Evolutionary conservation across 2,797 vertebrate genomes (phyloP), one percentile per base, ranked within the genome.

Genomic region (Pachyuromys duprasi): DNA sequence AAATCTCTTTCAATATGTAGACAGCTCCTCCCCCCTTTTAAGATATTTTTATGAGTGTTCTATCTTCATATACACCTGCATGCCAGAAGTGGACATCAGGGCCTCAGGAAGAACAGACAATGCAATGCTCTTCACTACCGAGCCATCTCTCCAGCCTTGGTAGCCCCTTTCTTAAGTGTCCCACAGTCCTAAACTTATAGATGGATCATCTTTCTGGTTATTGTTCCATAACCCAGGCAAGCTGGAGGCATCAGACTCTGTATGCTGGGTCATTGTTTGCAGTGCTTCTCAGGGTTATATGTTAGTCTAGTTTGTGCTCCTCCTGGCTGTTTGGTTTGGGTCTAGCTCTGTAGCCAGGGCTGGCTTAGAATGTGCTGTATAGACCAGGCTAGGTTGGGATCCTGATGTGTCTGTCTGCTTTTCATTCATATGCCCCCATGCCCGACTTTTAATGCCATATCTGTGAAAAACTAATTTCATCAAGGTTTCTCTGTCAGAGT

Each of bases 391-490:
- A 28, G 22, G 55, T 45, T 89, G 12, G 39, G 20, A 26, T 63
- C 31, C 36, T 89, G 6, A 31, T 63, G 28, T 62, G 18, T 76
- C 69, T 63, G 55, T 31, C 36, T 75, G 11, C n/a, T 53, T 65
- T 83, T 69, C 24, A 74, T 33, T 17, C 24, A 74, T 60, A 15
- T 60, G 70, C 70, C 36, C 57, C 26, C 36, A 13, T 88, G n/a
- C 53, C 53, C 24, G 28, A 72, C 45, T 18, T 69, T 15, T 24
- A 49, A 84, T 33, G 79, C 31, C 67, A 31, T 31, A 39, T 96
- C 42, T 90, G 91, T 96, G 69, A 69, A 94, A 95, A 86, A 57
- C 28, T 88, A 79, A 93, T 80, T 92, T 95, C 15, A 94, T 63
- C 65, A 95, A 93, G 76, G 36, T 93, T 91, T 92, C 39, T 94